Evolutionary conservation across 1,140 invertebrate species (phyloP), one percentile per base, ranked within the genome.

Genomic region (Drosophila takahashii): DNA sequence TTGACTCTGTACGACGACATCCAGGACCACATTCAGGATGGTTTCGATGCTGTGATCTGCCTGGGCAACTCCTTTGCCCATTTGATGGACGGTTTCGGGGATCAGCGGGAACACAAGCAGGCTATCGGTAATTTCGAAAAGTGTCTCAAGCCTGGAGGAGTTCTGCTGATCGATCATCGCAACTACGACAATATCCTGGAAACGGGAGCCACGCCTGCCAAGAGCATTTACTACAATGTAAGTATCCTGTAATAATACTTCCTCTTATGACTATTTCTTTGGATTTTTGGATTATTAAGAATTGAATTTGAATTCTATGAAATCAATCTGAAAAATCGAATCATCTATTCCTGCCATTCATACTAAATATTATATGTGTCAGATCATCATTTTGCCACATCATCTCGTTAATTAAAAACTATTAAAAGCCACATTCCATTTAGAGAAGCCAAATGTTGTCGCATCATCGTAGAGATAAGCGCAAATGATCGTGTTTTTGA

Each of bases 41-140:
- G 94, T 34, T 97, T 96, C 80, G 96, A 97, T 91, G 96, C 96
- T 0, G 95, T 97, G 1, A 96, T 98, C 71, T 98, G 96, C 83
- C 93, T 98, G 36, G 97, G 97, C 58, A 98, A 98, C 90, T 97
- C 97, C 10, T 98, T 98, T 92, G 96, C 97, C 47, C 97, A 98
- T 93, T 94, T 98, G 72, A 94, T 96, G 42, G 96, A 97, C 81
- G 94, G 94, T 42, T 95, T 93, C 74, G 96, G 96, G 1, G 95
- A 97, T 92, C 96, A 96, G 92, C 92, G 95, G 10, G 95, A 96
- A 66, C 96, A 97, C 92, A 96, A 94, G 93, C 95, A 94, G 92
- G 93, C 96, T 1, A 92, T 98, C 26, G 89, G 85, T 7, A 97
- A 98, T 91, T 97, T 98, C 84, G 94, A 96, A 59, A 94, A 94